A percentile compares a stretch with the other conserved stretches of the same genome.
phyloP scores from a whole-genome alignment of 2,113 vertebrate species.

The Meriones unguiculatus region DNA sequence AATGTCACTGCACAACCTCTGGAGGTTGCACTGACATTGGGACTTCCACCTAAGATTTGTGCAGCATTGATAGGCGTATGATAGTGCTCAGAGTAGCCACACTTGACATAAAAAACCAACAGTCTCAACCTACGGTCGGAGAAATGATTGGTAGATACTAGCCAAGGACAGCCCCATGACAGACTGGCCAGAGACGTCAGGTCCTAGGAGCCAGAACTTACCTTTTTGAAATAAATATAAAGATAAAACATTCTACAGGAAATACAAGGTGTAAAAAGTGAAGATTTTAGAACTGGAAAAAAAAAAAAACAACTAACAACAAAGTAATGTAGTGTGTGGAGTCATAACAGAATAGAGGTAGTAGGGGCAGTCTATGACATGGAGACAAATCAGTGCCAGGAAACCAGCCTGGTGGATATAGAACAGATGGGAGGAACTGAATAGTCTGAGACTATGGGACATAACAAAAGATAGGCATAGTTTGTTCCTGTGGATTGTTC shows the following conservation, averaged over 20 bases:
- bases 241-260: background rate
- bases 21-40: background rate
- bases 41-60: background rate
- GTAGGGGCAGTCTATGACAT: background rate
- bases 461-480: too few species aligned
- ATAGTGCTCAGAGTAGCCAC: background rate
- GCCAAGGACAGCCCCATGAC: background rate
- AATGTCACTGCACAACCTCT: background rate
- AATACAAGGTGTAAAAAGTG: background rate
- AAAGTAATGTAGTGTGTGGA: background rate
- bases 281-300: background rate
- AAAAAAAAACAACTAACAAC: background rate
- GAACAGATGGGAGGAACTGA: background rate
- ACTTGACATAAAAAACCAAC: background rate
- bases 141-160: background rate
- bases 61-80: background rate
- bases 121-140: background rate
- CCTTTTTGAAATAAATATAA: background rate
- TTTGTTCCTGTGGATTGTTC: rapidly evolving
- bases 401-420: background rate
- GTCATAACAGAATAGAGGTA: background rate
- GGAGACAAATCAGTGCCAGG: background rate
- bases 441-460: background rate
- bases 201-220: rapidly evolving
- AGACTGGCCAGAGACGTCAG: background rate